Evolutionary conservation across 2,888 invertebrate genomes (phyloP).

Genomic region (Biston stratarius): DNA sequence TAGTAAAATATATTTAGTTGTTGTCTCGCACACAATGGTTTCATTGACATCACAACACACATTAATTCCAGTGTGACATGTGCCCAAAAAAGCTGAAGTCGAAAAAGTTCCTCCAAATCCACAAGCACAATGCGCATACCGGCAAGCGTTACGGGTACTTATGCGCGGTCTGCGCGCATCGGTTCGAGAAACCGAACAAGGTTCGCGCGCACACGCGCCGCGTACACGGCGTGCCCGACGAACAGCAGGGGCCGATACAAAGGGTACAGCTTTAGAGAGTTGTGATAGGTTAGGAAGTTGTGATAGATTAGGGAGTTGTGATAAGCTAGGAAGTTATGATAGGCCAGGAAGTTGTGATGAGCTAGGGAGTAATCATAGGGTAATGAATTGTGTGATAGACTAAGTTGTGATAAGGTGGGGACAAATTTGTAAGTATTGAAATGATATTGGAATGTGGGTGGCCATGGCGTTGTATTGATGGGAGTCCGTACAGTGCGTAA

Average conservation of each 20-base stretch:
- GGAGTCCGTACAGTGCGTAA: no score
- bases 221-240: slow-evolving; percentile 73
- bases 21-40: no score
- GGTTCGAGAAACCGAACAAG: slow-evolving; percentile 81
- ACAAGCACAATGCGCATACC: slow-evolving; percentile 80
- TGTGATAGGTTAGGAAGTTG: not conserved
- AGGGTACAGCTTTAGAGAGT: slow-evolving; percentile 63
- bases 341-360: not conserved
- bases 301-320: no score
- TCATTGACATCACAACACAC: no score
- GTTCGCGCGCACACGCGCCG: slow-evolving; percentile 75
- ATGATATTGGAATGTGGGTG: not conserved
- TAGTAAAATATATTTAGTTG: no score
- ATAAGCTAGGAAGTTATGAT: not conserved
- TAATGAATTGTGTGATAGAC: no score
- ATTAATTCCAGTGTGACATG: slow-evolving; percentile 70
- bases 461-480: not conserved
- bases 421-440: not conserved
- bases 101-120: slow-evolving; percentile 79
- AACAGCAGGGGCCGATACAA: slow-evolving; percentile 68
- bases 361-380: not conserved
- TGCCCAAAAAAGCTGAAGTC: slow-evolving; percentile 78
- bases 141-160: slow-evolving; percentile 76
- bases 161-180: slow-evolving; percentile 73
- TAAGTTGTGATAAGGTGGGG: not conserved